Evolutionary conservation across 2,888 invertebrate species (phyloP).

Genomic region (Anagyrus pseudococci): DNA sequence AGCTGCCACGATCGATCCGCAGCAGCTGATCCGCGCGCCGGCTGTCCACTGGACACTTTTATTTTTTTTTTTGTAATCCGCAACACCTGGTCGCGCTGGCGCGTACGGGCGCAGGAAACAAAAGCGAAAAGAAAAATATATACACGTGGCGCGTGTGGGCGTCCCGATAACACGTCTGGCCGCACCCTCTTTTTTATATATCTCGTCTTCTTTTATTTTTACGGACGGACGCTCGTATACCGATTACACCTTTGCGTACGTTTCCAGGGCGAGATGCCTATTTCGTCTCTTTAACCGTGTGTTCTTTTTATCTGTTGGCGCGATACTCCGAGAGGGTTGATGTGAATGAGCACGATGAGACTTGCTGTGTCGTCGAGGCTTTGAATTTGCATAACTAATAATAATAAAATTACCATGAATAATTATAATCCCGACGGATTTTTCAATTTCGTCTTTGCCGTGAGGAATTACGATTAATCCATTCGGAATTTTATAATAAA

Average conservation of each 20-base stretch:
- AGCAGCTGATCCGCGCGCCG: constrained; percentile 15
- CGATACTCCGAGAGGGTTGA: neutral
- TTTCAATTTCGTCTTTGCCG: neutral
- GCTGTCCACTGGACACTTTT: neutral
- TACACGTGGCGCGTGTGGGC: constrained; percentile 3
- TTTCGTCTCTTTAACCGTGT: neutral
- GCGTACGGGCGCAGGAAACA: neutral
- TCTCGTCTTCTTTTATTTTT: too few species aligned
- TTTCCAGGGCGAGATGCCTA: neutral
- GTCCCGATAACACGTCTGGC: neutral
- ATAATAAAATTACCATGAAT: neutral
- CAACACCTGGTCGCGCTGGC: constrained; percentile 9
- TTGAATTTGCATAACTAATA: neutral
- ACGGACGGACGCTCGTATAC: too few species aligned
- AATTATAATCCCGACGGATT: neutral
- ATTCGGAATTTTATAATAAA: too few species aligned
- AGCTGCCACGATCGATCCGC: too few species aligned
- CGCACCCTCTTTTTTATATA: neutral
- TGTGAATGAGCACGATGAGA: too few species aligned
- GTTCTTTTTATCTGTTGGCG: neutral
- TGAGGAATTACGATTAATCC: too few species aligned
- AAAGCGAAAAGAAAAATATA: too few species aligned
- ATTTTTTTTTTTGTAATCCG: constrained; percentile 8
- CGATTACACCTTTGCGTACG: neutral
- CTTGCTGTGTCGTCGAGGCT: too few species aligned